Percentiles rank a stretch among this genome's conserved stretches.
Evolutionary conservation across 2,113 vertebrate genomes (phyloP).

Genomic region (Aptenodytes patagonicus): DNA sequence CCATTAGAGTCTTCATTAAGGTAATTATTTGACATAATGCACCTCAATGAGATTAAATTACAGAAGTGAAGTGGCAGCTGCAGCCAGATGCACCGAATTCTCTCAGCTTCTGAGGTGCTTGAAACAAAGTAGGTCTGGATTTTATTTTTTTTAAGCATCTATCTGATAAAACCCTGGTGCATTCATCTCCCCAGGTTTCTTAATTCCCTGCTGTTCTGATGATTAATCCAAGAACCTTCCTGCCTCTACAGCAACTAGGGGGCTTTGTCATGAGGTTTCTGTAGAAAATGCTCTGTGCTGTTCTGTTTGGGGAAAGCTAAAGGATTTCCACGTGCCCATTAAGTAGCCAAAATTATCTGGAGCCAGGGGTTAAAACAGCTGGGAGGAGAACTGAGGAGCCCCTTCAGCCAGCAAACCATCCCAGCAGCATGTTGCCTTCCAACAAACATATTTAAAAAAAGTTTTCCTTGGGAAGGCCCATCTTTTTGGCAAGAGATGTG

Average conservation of each 20-base stretch:
- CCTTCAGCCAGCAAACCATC: neutral
- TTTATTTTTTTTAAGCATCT: neutral
- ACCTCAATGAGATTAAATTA: slow-evolving; percentile 14
- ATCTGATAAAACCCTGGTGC: neutral
- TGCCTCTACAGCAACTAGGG: neutral
- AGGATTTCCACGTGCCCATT: neutral
- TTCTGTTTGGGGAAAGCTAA: neutral
- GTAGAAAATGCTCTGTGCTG: neutral
- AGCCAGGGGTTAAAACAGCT: neutral
- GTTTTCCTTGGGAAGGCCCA: neutral
- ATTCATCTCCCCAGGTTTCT: neutral
- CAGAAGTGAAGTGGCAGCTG: slow-evolving; percentile 1
- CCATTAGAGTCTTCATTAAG: slow-evolving; percentile 9
- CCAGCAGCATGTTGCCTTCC: neutral
- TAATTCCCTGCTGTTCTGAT: neutral
- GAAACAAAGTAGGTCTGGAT: neutral
- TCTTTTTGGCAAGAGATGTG: neutral
- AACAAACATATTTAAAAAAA: neutral
- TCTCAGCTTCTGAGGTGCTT: neutral
- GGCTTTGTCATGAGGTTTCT: neutral
- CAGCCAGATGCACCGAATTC: neutral
- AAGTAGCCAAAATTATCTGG: neutral
- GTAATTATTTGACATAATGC: slow-evolving; percentile 40
- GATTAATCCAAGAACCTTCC: neutral
- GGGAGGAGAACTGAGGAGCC: neutral